Conservation (phyloP, 2,797 vertebrate species). For the Paedocypris micromegethes region DNA sequence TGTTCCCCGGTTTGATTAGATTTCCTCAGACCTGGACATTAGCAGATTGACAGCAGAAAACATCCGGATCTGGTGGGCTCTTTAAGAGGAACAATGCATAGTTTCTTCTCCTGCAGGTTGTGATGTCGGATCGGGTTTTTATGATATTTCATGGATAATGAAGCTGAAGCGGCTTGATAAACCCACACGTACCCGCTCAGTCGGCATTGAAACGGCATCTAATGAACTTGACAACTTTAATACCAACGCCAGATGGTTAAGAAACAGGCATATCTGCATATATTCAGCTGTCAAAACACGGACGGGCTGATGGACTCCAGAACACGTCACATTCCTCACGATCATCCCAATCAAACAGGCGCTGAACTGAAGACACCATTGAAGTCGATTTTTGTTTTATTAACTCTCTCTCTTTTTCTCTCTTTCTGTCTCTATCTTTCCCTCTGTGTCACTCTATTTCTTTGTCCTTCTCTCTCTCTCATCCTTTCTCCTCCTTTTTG, state of each 20-base stretch:
- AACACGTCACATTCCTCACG: constrained; percentile 30
- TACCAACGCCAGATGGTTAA: constrained; percentile 25
- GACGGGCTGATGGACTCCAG: constrained; percentile 32
- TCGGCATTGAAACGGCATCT: constrained; percentile 42
- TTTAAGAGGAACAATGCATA: constrained; percentile 20
- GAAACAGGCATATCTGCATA: constrained; percentile 14
- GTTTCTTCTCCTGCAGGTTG: no score
- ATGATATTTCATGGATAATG: constrained; percentile 22
- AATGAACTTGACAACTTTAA: constrained; percentile 20
- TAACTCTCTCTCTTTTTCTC: no score
- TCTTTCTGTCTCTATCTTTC: no score
- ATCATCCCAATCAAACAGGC: constrained; percentile 27
- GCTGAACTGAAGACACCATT: constrained; percentile 16
- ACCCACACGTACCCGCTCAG: constrained; percentile 35
- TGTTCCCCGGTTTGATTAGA: constrained; percentile 26
- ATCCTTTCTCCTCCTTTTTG: no score
- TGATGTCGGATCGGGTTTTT: no score
- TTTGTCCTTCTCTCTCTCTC: no score
- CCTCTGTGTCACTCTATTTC: no score
- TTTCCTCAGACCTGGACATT: constrained; percentile 7
- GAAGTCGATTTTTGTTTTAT: not conserved
- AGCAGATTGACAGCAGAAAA: not conserved
- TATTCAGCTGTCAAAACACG: constrained; percentile 41
- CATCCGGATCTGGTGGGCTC: constrained; percentile 34
- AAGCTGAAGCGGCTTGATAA: constrained; percentile 46